Evolutionary conservation across 2,797 vertebrate species (phyloP).

Genomic region (Chrysocyon brachyurus): DNA sequence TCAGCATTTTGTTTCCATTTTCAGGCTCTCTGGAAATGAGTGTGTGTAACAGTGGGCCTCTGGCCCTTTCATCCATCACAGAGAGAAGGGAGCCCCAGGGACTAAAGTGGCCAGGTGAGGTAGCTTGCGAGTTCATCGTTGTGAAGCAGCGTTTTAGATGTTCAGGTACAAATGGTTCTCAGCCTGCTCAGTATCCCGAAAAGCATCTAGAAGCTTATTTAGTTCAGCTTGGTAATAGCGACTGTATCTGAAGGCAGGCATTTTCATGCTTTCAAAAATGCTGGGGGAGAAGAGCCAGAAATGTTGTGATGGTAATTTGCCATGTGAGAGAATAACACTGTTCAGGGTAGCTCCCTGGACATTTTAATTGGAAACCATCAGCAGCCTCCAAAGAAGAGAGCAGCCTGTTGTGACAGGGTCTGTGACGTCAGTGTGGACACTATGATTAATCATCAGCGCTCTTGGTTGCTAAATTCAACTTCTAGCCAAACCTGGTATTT

Average conservation of each 20-base stretch:
- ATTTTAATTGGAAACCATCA: background rate
- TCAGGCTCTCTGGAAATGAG: background rate
- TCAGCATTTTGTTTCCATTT: background rate
- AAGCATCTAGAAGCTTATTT: background rate
- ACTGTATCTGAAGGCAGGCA: slow-evolving; percentile 2
- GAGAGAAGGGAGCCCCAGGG: background rate
- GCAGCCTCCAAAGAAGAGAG: background rate
- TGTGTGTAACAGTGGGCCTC: background rate
- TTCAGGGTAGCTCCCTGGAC: background rate
- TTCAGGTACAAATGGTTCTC: slow-evolving; percentile 5
- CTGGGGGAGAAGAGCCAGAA: background rate
- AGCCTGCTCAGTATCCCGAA: background rate
- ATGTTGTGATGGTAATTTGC: slow-evolving; percentile 23
- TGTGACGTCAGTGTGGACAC: background rate
- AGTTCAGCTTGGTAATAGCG: slow-evolving; percentile 12
- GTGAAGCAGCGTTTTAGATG: background rate
- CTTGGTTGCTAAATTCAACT: slow-evolving; percentile 27
- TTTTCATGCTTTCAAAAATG: slow-evolving; percentile 48
- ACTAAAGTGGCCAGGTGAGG: background rate
- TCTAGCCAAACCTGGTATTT: background rate
- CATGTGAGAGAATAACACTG: background rate
- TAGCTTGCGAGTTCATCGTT: background rate
- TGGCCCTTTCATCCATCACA: background rate
- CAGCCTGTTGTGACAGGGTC: background rate
- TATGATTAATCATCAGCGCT: background rate